A percentile compares a stretch with the other conserved stretches of the same genome.
phyloP scores from a whole-genome alignment of 2,888 invertebrate genomes.

The Drosophila colorata region DNA sequence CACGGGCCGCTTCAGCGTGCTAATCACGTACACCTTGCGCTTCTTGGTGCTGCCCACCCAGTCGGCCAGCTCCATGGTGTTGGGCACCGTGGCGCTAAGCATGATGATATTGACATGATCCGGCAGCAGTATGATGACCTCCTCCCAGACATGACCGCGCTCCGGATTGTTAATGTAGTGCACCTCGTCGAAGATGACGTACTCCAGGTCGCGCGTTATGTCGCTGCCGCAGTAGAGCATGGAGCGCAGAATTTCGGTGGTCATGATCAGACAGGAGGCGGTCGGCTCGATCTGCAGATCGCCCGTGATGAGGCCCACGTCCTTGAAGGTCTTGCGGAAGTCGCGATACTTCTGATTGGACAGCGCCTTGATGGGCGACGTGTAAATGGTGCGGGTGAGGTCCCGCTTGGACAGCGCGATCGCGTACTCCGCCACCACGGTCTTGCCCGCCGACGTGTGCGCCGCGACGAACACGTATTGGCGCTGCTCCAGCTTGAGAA shows the following conservation, averaged over 20 bases:
- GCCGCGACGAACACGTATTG: constrained; percentile 99
- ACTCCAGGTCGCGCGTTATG: constrained; percentile 97
- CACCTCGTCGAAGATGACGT: constrained; percentile 99
- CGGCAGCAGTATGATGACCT: constrained; percentile 97
- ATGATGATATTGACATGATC: constrained; percentile 98
- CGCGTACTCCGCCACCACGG: constrained; percentile 99
- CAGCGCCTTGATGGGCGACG: constrained; percentile 99
- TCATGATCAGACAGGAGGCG: constrained; percentile 99
- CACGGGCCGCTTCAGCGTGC: constrained; percentile 96
- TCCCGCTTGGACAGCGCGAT: constrained; percentile 97
- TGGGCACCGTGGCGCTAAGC: constrained; percentile 99
- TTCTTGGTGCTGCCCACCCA: constrained; percentile 96
- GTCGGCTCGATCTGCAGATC: constrained; percentile 98
- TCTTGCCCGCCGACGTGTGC: constrained; percentile 99
- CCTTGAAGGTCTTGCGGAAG: constrained; percentile 95
- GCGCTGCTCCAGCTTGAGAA: constrained; percentile 95
- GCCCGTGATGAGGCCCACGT: constrained; percentile 97
- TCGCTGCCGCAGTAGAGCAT: constrained; percentile 98
- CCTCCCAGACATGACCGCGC: constrained; percentile 99
- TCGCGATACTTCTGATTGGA: constrained; percentile 99
- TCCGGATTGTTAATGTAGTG: constrained; percentile 99
- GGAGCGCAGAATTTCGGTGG: constrained; percentile 98
- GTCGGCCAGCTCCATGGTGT: constrained; percentile 97
- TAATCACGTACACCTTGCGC: constrained; percentile 96
- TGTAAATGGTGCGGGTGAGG: constrained; percentile 97